Conservation (phyloP, 2,888 invertebrate species). For the Oegoconia quadripuncta region DNA sequence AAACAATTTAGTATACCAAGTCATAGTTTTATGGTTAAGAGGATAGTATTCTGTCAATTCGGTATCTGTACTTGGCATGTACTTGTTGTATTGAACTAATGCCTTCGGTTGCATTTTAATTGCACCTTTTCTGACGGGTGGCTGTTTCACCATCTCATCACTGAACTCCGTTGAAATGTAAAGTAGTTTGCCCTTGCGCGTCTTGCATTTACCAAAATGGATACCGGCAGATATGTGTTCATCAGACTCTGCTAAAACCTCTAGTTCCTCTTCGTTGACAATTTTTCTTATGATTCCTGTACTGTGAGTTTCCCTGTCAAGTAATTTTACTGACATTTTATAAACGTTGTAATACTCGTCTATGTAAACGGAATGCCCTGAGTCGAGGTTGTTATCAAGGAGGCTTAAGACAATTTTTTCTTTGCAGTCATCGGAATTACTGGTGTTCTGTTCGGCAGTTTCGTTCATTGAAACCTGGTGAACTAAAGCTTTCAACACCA, state of each 20-base stretch:
- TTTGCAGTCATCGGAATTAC: too few species aligned
- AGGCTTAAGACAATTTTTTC: constrained; percentile 32
- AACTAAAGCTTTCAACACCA: constrained; percentile 23
- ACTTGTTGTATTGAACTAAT: not conserved
- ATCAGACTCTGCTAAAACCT: not conserved
- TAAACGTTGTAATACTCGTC: constrained; percentile 37
- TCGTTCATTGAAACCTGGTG: too few species aligned
- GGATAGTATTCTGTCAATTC: not conserved
- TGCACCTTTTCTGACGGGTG: not conserved
- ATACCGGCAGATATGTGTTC: not conserved
- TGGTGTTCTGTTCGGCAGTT: too few species aligned
- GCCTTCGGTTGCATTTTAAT: not conserved
- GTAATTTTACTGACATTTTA: constrained; percentile 29
- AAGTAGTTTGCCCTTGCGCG: not conserved
- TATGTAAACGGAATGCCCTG: constrained; percentile 35
- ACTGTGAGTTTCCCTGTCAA: constrained; percentile 35
- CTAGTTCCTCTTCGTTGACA: not conserved
- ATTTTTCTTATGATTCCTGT: not conserved
- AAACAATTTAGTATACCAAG: not conserved
- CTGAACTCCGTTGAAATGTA: not conserved
- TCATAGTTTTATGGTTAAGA: not conserved
- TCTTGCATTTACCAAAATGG: not conserved
- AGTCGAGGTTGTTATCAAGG: constrained; percentile 29
- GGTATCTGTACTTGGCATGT: not conserved
- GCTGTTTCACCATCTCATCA: not conserved